These are phyloP conservation scores for Pandemis heparana DNA, from an alignment of 2,888 invertebrate genomes.

Conservation along the genomic window DNA sequence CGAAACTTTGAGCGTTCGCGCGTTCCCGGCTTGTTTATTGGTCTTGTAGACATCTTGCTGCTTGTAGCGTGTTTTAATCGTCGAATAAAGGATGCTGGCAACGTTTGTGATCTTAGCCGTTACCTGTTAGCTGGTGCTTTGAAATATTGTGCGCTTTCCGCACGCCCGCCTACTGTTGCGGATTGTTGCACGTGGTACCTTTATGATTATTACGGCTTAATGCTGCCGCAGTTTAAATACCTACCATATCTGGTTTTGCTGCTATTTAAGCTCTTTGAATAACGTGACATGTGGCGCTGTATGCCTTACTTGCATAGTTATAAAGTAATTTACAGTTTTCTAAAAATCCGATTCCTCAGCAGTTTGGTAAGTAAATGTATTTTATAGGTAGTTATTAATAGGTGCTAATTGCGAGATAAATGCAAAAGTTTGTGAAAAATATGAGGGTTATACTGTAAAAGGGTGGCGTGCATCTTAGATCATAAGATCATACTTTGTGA, in stretches of 20 bases:
- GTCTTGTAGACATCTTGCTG: conserved; percentile 78
- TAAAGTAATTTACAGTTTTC: no score
- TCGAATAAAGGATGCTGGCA: conserved; percentile 77
- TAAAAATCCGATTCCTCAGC: no score
- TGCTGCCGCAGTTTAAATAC: conserved; percentile 13
- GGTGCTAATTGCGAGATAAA: no score
- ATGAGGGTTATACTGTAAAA: no score
- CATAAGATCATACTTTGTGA: no score
- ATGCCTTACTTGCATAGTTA: no score
- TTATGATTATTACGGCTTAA: conserved; percentile 19
- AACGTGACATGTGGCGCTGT: no score
- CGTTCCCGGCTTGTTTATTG: conserved; percentile 80
- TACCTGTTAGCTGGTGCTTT: conserved; percentile 39
- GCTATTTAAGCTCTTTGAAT: not conserved
- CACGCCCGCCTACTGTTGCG: conserved; percentile 26
- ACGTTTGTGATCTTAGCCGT: conserved; percentile 56
- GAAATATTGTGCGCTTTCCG: conserved; percentile 34
- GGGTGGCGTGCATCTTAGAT: no score
- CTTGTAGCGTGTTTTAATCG: conserved; percentile 79
- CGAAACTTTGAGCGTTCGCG: conserved; percentile 78
- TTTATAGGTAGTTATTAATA: no score
- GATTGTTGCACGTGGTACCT: conserved; percentile 21
- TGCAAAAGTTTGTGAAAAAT: no score
- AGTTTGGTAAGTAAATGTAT: no score
- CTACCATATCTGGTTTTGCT: not conserved